Evolutionary conservation across 2,888 invertebrate genomes (phyloP).

Genomic region (Eupeodes latifasciatus): DNA sequence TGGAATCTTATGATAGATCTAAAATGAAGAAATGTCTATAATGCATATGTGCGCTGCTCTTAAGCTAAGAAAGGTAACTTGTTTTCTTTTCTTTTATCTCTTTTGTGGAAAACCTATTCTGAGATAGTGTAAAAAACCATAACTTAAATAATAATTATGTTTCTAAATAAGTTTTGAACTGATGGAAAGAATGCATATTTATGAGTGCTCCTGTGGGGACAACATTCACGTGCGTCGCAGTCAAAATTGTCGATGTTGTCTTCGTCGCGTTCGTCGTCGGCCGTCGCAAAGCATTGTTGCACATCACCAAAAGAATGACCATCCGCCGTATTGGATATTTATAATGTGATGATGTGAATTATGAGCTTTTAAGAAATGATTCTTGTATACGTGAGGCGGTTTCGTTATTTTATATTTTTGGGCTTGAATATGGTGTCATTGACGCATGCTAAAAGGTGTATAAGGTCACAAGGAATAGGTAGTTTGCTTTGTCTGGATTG

Average conservation of each 20-base stretch:
- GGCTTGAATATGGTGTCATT: conserved; percentile 9
- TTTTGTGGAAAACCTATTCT: neutral
- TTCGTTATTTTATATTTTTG: conserved; percentile 34
- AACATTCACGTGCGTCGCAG: too few relatives aligned
- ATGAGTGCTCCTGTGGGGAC: conserved; percentile 41
- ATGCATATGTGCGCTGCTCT: conserved; percentile 31
- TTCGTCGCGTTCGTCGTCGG: too few relatives aligned
- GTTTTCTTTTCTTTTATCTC: conserved; percentile 20
- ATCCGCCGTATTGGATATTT: conserved; percentile 59
- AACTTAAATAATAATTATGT: conserved; percentile 42
- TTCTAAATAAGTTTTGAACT: conserved; percentile 12
- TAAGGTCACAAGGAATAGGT: conserved; percentile 1
- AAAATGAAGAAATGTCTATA: conserved; percentile 52
- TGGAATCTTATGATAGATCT: conserved; percentile 11
- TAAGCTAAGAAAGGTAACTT: neutral
- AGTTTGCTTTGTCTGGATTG: neutral
- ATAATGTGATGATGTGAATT: conserved; percentile 70
- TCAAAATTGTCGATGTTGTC: too few relatives aligned
- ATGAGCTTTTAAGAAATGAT: conserved; percentile 59
- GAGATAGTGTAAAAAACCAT: conserved; percentile 4
- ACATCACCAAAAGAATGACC: conserved; percentile 20
- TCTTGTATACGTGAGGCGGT: conserved; percentile 60
- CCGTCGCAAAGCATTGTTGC: conserved; percentile 33
- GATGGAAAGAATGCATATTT: conserved; percentile 55
- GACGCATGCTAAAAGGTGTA: conserved; percentile 55